These are phyloP conservation scores for Triops cancriformis DNA, from an alignment of 1,140 invertebrate species.

Conservation along the genomic window DNA sequence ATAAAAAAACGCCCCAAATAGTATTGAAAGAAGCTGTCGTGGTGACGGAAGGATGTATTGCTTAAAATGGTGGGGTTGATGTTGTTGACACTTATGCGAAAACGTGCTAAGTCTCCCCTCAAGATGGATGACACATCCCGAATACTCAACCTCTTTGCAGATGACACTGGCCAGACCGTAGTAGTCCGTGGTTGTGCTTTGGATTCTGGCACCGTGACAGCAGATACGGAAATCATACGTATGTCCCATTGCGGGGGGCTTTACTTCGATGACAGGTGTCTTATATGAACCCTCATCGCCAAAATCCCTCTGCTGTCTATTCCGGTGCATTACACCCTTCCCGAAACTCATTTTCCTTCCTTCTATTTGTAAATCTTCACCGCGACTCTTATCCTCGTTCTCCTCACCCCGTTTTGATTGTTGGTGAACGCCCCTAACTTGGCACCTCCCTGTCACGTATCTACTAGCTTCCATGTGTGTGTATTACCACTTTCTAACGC, in stretches of 20 bases:
- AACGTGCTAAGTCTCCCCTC: background rate
- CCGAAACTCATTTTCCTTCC: background rate
- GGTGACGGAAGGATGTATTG: too few relatives aligned
- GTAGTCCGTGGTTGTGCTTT: slow-evolving; percentile 80
- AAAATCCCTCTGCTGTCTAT: background rate
- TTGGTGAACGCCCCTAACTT: background rate
- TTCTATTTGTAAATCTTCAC: background rate
- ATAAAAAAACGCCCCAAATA: background rate
- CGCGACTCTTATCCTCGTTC: background rate
- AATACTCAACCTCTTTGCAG: slow-evolving; percentile 41
- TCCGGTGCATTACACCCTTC: background rate
- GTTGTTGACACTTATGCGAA: background rate
- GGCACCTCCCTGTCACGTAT: background rate
- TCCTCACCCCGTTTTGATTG: background rate
- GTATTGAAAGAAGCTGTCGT: too few relatives aligned
- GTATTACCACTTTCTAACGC: background rate
- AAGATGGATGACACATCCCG: slow-evolving; percentile 7
- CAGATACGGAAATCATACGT: slow-evolving; percentile 82
- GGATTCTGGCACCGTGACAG: slow-evolving; percentile 82
- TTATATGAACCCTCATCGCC: slow-evolving; percentile 7
- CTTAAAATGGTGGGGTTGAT: background rate
- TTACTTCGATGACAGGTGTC: slow-evolving; percentile 71
- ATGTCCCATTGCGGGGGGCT: slow-evolving; percentile 90
- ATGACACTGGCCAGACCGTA: slow-evolving; percentile 65
- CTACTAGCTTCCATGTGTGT: background rate